phyloP scores from a whole-genome alignment of 2,888 invertebrate genomes.

The Sarcophaga rosellei region DNA sequence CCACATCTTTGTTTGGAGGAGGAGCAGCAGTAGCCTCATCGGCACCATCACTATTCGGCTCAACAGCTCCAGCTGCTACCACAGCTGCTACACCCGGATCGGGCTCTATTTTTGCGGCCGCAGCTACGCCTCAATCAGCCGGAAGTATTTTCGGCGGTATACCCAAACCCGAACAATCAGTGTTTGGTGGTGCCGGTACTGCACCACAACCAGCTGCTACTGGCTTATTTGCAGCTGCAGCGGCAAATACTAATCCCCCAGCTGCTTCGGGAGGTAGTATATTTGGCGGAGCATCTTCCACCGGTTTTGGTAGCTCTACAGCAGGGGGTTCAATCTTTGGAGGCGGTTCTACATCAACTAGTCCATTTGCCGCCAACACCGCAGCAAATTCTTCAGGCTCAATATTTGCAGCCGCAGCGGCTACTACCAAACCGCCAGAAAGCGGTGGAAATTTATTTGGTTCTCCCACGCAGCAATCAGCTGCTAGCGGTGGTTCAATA shows the following conservation, averaged over 20 bases:
- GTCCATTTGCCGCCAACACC: conserved; percentile 47
- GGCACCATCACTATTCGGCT: conserved; percentile 45
- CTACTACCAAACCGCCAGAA: conserved; percentile 63
- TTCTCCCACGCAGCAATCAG: conserved; percentile 65
- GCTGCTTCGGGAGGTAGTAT: conserved; percentile 70
- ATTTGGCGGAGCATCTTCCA: conserved; percentile 69
- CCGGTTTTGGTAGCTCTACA: conserved; percentile 51
- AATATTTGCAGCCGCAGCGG: conserved; percentile 66
- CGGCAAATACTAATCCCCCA: conserved; percentile 71
- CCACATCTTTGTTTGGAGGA: conserved; percentile 64
- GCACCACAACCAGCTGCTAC: conserved; percentile 69
- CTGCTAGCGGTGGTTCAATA: conserved; percentile 67
- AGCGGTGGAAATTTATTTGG: conserved; percentile 74
- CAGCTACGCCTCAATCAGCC: conserved; percentile 56
- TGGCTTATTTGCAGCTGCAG: conserved; percentile 74
- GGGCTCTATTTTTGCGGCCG: conserved; percentile 66
- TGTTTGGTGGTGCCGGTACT: conserved; percentile 71
- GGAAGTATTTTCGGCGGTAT: conserved; percentile 76
- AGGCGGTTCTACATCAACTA: conserved; percentile 64
- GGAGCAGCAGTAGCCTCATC: conserved; percentile 64
- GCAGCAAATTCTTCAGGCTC: conserved; percentile 57
- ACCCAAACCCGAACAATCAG: conserved; percentile 77
- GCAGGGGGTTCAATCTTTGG: conserved; percentile 73
- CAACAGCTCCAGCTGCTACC: conserved; percentile 42
- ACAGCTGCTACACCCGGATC: conserved; percentile 62